Percentiles rank a stretch among this genome's conserved stretches.
Conservation (phyloP, 2,113 vertebrate genomes). For the Cathartes aura region DNA sequence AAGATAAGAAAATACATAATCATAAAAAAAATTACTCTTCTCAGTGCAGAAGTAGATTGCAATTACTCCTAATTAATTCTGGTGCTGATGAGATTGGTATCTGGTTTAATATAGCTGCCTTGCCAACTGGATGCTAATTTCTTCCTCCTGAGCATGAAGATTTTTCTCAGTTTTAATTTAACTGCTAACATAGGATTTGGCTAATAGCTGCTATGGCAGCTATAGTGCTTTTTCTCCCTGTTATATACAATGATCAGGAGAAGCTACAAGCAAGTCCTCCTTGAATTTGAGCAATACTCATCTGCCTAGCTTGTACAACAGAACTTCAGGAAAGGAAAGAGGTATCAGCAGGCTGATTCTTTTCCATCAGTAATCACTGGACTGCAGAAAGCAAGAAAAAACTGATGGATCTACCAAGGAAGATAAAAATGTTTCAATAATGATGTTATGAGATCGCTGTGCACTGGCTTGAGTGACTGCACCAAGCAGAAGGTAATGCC, state of each 20-base stretch:
- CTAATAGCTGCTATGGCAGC: background rate
- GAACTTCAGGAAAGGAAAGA: background rate
- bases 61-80: constrained; percentile 59
- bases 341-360: background rate
- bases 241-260: background rate
- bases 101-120: constrained; percentile 23
- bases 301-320: background rate
- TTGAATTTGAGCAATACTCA: background rate
- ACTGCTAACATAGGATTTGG: background rate
- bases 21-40: background rate
- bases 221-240: background rate
- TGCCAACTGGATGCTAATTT: constrained; percentile 32
- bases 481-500: background rate
- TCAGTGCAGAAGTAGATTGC: background rate
- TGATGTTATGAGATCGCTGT: background rate
- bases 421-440: background rate
- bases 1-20: constrained; percentile 39
- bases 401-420: background rate
- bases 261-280: background rate
- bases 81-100: constrained; percentile 35
- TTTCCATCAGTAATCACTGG: background rate
- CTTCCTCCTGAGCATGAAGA: background rate
- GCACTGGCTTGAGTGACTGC: background rate
- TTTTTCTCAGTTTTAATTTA: constrained; percentile 22
- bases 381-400: background rate